Base-by-base conservation (phyloP, 2,888 invertebrate genomes). In the Thera britannica region DNA sequence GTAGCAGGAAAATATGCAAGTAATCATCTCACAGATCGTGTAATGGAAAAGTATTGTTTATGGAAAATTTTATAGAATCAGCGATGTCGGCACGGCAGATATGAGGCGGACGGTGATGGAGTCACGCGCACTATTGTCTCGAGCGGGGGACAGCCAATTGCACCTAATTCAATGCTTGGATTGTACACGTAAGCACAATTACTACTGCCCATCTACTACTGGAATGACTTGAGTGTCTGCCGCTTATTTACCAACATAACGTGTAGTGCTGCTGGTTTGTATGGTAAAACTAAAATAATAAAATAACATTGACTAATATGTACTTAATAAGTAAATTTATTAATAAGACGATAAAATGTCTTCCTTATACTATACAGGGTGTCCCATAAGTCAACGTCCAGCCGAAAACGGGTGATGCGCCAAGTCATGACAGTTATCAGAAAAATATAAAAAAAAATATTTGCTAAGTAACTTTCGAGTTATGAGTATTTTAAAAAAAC, bases 91-190 rank as follows among this genome's bases (percentile, higher is more conserved):
- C 74, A 49, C 72, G 79, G 75, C 74, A 49, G 73, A 73, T 73
- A 71, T 67, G 73, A 73, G 71, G 78, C 74, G 23, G 1, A 23
- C 23, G 70, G 75, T 81, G 84, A 89, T 88, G 78, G 79, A 88
- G 83, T 89, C 89, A 90, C 88, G 88, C 83, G 81, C 85, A 76
- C 84, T 78, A 86, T 90, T 89, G 87, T 89, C 82, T 87, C 75
- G 62, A 65, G 74, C 71, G 81, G 79, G 79, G 76, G 85, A 84
- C 85, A 83, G 72, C 72, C 74, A 75, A 80, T 81, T 83, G 76
- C 78, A 79, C 81, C 79, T 81, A 83, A 80, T 80, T 76, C 79
- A 76, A 79, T 79, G 72, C 78, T 79, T 66, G 58, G 62, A 70
- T 76, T 76, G 72, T 76, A 74, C 75, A 75, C 72, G 75, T 73